Evolutionary conservation across 2,113 vertebrate genomes (phyloP).

Genomic region (Lophotis ruficrista): DNA sequence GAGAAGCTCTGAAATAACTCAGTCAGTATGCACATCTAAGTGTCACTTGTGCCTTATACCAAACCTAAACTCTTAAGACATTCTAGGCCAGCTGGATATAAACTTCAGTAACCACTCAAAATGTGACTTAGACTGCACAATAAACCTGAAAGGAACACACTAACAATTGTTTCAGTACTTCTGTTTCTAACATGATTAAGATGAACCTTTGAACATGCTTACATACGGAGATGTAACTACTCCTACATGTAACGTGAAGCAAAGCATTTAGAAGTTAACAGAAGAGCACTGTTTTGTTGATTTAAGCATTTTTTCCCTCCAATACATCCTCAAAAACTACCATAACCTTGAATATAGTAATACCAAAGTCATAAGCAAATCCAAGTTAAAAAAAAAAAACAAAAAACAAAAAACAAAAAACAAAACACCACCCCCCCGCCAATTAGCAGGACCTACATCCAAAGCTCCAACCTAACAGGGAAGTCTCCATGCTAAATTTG

Average conservation of each 20-base stretch:
- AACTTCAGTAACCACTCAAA: neutral
- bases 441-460: neutral
- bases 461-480: neutral
- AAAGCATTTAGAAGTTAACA: neutral
- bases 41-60: neutral
- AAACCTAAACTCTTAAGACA: neutral
- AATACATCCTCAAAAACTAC: neutral
- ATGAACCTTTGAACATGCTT: neutral
- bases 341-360: neutral
- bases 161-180: neutral
- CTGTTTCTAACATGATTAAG: neutral
- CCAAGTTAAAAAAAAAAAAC: neutral
- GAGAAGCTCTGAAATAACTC: neutral
- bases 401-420: neutral
- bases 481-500: neutral
- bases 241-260: neutral
- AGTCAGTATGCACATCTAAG: neutral
- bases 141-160: neutral
- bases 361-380: neutral
- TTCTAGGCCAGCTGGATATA: neutral
- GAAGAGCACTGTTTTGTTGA: neutral
- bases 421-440: too few relatives aligned
- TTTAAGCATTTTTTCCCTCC: neutral
- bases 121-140: neutral
- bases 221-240: neutral